These are phyloP conservation scores for Myoxocephalus aenaeus DNA, from an alignment of 2,797 vertebrate genomes.

Conservation along the genomic window DNA sequence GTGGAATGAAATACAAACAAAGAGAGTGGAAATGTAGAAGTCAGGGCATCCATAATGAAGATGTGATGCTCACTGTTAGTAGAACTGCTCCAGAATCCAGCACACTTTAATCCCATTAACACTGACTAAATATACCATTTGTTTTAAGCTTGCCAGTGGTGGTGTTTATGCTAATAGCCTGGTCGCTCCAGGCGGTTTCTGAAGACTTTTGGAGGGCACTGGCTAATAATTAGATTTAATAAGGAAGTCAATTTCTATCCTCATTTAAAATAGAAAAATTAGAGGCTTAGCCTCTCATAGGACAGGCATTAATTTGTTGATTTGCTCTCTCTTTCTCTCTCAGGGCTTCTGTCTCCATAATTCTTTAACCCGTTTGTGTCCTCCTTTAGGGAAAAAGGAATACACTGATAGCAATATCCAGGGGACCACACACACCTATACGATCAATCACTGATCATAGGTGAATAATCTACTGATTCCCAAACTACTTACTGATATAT, in stretches of 20 bases:
- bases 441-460: constrained; percentile 2
- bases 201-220: constrained; percentile 85
- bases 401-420: constrained; percentile 18
- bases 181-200: constrained; percentile 80
- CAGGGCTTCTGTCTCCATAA: constrained; percentile 61
- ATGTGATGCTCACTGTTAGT: constrained; percentile 79
- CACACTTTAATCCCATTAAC: constrained; percentile 87
- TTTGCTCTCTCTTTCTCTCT: constrained; percentile 74
- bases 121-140: constrained; percentile 88
- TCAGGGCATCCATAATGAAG: constrained; percentile 83
- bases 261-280: constrained; percentile 85
- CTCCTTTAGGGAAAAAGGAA: constrained; percentile 50
- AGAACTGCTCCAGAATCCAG: constrained; percentile 79
- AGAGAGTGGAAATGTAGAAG: constrained; percentile 75
- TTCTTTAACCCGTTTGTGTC: constrained; percentile 65
- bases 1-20: constrained; percentile 84
- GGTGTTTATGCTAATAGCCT: constrained; percentile 86
- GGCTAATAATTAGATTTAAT: constrained; percentile 87
- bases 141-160: constrained; percentile 86
- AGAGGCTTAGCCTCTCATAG: constrained; percentile 83
- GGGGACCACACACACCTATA: neutral
- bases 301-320: constrained; percentile 82
- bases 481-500: constrained; percentile 3
- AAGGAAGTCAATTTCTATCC: constrained; percentile 85
- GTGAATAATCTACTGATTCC: neutral